These are phyloP conservation scores for Harpalus rufipes DNA, from an alignment of 2,888 invertebrate genomes.

Conservation along the genomic window DNA sequence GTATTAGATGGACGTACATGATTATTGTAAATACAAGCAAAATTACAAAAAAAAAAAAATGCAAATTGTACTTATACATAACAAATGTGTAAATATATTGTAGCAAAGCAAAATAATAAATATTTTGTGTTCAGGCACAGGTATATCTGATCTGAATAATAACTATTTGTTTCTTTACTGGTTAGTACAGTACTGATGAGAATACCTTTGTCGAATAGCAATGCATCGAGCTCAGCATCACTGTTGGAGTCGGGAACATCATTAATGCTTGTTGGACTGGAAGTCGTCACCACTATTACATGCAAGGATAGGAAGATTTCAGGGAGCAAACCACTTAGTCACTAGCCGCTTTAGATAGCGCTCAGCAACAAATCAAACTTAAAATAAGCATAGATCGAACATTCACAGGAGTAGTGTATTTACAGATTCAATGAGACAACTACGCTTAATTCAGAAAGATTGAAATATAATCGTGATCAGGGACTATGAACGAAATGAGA, in stretches of 20 bases:
- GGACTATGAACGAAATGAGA: too few species aligned
- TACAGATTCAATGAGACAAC: conserved; percentile 7
- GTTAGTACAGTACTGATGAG: neutral
- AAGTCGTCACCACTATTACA: conserved; percentile 65
- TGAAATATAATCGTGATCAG: neutral
- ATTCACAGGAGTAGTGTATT: conserved; percentile 21
- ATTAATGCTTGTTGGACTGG: conserved; percentile 71
- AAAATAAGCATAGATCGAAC: conserved; percentile 20
- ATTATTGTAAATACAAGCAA: too few species aligned
- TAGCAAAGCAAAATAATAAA: neutral
- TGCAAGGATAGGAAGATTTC: conserved; percentile 44
- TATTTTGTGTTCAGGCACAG: neutral
- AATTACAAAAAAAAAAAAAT: too few species aligned
- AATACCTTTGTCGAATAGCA: conserved; percentile 70
- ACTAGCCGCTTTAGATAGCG: conserved; percentile 35
- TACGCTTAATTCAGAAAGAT: neutral
- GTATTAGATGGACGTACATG: too few species aligned
- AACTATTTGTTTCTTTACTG: neutral
- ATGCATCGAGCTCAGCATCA: conserved; percentile 71
- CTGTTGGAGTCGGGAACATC: conserved; percentile 70
- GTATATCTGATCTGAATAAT: neutral
- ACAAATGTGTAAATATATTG: too few species aligned
- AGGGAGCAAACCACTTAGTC: conserved; percentile 23
- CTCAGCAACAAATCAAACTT: conserved; percentile 22
- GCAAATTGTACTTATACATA: too few species aligned